Evolutionary conservation across 2,113 vertebrate genomes (phyloP).

Genomic region (Pangasianodon hypophthalmus): DNA sequence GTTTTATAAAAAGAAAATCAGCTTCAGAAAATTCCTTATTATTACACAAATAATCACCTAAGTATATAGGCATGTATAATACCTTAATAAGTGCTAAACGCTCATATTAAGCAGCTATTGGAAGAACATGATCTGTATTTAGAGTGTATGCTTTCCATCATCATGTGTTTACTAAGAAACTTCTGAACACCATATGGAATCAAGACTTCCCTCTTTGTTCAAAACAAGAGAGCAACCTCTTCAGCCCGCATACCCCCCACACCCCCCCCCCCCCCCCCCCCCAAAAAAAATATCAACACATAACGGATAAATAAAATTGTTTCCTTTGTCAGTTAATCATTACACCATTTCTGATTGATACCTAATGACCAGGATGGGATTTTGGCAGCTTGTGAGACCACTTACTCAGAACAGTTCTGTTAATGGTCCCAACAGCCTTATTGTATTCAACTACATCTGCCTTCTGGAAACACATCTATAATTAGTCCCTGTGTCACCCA

Average conservation of each 20-base stretch:
- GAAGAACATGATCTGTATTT: neutral
- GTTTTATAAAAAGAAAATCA: neutral
- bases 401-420: slow-evolving; percentile 86
- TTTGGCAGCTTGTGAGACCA: slow-evolving; percentile 82
- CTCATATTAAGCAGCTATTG: neutral
- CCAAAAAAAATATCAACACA: neutral
- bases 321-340: slow-evolving; percentile 75
- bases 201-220: neutral
- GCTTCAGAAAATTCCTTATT: neutral
- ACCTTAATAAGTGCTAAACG: neutral
- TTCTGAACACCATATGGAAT: slow-evolving; percentile 1
- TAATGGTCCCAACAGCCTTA: slow-evolving; percentile 82
- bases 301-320: neutral
- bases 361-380: slow-evolving; percentile 84
- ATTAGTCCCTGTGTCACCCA: slow-evolving; percentile 80
- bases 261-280: accelerated
- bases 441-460: slow-evolving; percentile 79
- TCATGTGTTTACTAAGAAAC: neutral
- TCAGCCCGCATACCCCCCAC: neutral
- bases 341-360: slow-evolving; percentile 82
- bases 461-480: slow-evolving; percentile 82
- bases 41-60: neutral
- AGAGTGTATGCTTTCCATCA: neutral
- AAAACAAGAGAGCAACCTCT: neutral
- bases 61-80: neutral